Conservation (phyloP, 1,140 invertebrate genomes). For the Cylas formicarius region DNA sequence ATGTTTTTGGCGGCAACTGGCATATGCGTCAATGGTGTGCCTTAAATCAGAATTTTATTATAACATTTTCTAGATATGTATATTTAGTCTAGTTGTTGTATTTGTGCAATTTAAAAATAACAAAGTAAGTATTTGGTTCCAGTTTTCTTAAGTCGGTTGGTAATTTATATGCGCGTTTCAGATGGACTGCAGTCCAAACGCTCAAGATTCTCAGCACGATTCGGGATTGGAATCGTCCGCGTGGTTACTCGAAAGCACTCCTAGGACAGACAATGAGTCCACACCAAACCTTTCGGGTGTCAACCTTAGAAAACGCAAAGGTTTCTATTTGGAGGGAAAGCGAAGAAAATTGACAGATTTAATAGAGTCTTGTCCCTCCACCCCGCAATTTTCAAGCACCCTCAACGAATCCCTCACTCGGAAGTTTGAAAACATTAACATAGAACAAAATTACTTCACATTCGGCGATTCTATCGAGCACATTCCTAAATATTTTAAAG, state of each 20-base stretch:
- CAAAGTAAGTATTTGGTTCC: no score
- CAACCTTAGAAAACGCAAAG: constrained; percentile 19
- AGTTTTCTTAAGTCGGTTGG: no score
- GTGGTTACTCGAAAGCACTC: constrained; percentile 17
- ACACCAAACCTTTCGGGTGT: constrained; percentile 1
- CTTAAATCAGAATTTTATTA: no score
- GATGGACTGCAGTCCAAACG: constrained; percentile 20
- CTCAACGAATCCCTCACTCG: constrained; percentile 27
- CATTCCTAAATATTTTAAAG: constrained; percentile 10
- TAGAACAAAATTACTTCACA: constrained; percentile 13
- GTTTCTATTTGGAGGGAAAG: constrained; percentile 3
- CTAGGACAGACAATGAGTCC: constrained; percentile 12
- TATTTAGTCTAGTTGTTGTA: no score
- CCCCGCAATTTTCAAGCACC: constrained; percentile 28
- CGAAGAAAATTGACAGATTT: constrained; percentile 15
- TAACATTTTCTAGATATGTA: no score
- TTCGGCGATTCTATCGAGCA: constrained; percentile 3
- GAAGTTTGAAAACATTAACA: constrained; percentile 25
- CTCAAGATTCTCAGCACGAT: constrained; percentile 11
- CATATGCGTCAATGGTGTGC: no score
- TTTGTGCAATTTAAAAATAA: no score
- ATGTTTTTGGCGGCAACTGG: no score
- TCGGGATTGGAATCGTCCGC: constrained; percentile 12
- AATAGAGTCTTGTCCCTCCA: constrained; percentile 13
- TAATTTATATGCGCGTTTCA: constrained; percentile 3